phyloP scores from a whole-genome alignment of 2,113 vertebrate genomes.

The Cariama cristata region DNA sequence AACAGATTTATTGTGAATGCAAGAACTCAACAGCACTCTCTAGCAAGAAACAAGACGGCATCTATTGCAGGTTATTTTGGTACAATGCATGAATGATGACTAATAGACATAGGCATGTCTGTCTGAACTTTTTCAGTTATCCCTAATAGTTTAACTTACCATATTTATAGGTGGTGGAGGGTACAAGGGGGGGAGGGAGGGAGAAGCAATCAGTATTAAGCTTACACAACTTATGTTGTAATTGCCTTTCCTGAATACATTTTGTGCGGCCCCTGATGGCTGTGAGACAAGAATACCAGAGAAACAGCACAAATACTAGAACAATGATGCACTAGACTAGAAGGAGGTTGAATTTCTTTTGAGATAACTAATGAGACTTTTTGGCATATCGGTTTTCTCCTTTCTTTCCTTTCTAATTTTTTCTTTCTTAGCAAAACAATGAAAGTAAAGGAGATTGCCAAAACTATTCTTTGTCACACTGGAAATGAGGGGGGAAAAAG shows the following conservation, averaged over 20 bases:
- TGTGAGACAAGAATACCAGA: slow-evolving; percentile 5
- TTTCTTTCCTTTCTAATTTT: slow-evolving; percentile 40
- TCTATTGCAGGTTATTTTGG: slow-evolving; percentile 48
- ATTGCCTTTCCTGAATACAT: slow-evolving; percentile 8
- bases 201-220: not conserved
- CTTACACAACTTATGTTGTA: slow-evolving; percentile 17
- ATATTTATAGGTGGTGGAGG: slow-evolving; percentile 37
- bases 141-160: slow-evolving; percentile 39
- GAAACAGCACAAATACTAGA: not conserved
- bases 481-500: not conserved
- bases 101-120: slow-evolving; percentile 28
- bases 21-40: slow-evolving; percentile 75
- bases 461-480: not conserved
- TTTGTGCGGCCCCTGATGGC: not conserved
- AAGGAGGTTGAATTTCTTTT: slow-evolving; percentile 50
- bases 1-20: slow-evolving; percentile 77
- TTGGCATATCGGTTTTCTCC: slow-evolving; percentile 13
- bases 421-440: slow-evolving; percentile 60
- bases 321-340: not conserved
- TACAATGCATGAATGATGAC: slow-evolving; percentile 33
- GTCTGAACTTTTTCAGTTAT: slow-evolving; percentile 37
- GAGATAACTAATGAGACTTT: slow-evolving; percentile 19
- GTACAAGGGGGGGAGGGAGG: not conserved
- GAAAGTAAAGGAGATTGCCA: not conserved
- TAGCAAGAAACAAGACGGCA: slow-evolving; percentile 62